A percentile compares a stretch with the other conserved stretches of the same genome.
Conservation (phyloP, 2,888 invertebrate species). For the Papilio elwesi region DNA sequence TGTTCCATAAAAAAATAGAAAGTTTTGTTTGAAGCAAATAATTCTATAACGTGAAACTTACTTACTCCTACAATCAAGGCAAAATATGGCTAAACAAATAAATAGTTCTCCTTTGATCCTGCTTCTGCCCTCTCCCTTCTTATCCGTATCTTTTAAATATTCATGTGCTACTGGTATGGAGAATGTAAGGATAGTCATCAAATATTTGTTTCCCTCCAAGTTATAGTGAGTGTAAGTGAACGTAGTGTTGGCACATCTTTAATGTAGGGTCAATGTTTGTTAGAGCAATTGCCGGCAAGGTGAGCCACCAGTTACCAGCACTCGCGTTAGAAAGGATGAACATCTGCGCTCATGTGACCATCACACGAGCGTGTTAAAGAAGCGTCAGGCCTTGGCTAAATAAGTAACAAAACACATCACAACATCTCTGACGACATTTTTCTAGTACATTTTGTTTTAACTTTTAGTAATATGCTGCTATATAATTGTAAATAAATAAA, state of each 20-base stretch:
- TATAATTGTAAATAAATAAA: neutral
- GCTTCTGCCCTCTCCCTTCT: no score
- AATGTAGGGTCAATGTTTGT: slow-evolving; percentile 51
- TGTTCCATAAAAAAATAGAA: no score
- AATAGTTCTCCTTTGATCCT: no score
- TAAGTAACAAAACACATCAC: no score
- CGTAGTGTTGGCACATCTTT: slow-evolving; percentile 45
- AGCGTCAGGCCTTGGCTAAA: slow-evolving; percentile 31
- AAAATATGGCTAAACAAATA: no score
- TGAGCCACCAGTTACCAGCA: slow-evolving; percentile 54
- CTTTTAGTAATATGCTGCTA: neutral
- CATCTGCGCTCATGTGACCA: slow-evolving; percentile 35
- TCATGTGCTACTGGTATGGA: no score
- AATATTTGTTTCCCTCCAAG: neutral
- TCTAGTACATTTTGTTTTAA: slow-evolving; percentile 10
- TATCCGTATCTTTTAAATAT: no score
- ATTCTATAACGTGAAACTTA: no score
- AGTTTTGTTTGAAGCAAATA: no score
- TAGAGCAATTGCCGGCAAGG: slow-evolving; percentile 60
- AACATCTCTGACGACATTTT: neutral
- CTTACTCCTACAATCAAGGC: no score
- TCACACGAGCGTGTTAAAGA: slow-evolving; percentile 30
- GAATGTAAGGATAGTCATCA: neutral
- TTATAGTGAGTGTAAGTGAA: slow-evolving; percentile 41
- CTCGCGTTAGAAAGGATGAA: slow-evolving; percentile 43